Base-by-base conservation (phyloP, 92 coral and sea anemone genomes). In the Desmophyllum pertusum region DNA sequence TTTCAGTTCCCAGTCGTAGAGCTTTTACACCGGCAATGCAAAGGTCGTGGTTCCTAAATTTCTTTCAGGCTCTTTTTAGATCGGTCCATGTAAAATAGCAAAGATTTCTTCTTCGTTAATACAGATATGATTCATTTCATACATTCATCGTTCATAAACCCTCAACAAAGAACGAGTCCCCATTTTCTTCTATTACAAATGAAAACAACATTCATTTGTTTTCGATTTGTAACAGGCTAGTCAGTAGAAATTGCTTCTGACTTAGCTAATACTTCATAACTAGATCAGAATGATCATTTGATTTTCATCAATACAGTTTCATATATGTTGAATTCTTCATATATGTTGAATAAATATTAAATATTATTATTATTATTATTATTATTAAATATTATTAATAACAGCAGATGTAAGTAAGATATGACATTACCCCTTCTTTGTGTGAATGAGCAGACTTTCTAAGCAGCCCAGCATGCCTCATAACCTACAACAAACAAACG, bases 381-480 rank as follows among this genome's bases (percentile, higher is more conserved):
- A n/a, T n/a, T n/a, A 50, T 50, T 50, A 21, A 5, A 11, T 10
- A 50, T 21, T 50, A 50, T 18, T 64, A 5, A 64, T 13, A 64
- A 64, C 39, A 62, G 65, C 9, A 59, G 17, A 62, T 2, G 10
- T 4, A 64, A 29, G 13, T 10, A 50, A 8, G 10, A 3, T 8
- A 33, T 5, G 6, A 6, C 5, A 21, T 63, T 73, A 83, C 86
- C 80, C 86, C 79, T 82, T 70, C 86, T 35, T 57, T 73, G 43
- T 25, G 72, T 4, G 78, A 57, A 25, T 82, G 86, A 61, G 98
- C 85, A 15, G 91, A 89, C 5, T 94, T 91, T 64, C 90, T 87
- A 39, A 96, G 87, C 78, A 96, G 89, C 8, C 99, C 99, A 15
- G 99, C 99, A 57, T 94, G 98, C 59, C 96, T 92, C 98, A 96